These are phyloP conservation scores for Hetaerina americana DNA, from an alignment of 1,140 invertebrate species.

Conservation along the genomic window DNA sequence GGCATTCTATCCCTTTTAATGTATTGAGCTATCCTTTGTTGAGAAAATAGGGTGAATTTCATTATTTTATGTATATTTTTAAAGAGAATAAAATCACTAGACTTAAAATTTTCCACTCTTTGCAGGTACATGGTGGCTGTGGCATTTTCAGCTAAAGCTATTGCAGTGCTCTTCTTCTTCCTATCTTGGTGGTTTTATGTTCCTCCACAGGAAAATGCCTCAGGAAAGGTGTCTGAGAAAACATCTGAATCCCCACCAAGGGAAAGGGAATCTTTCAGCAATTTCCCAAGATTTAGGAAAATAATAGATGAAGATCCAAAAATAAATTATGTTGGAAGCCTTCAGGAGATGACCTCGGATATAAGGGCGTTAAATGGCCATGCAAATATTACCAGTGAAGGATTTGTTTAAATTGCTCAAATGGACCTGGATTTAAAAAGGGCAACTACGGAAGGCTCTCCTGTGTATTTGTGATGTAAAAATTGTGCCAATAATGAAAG, in stretches of 20 bases:
- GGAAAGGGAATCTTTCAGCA: neutral
- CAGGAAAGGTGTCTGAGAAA: neutral
- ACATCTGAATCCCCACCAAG: neutral
- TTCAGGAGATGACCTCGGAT: neutral
- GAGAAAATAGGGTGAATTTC: no score
- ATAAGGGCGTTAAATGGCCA: neutral
- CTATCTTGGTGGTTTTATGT: conserved; percentile 55
- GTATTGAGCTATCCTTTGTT: no score
- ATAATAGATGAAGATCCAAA: neutral
- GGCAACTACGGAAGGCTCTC: no score
- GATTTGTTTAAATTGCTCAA: neutral
- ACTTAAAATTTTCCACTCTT: conserved; percentile 10
- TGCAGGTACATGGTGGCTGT: conserved; percentile 51
- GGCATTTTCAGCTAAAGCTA: conserved; percentile 45
- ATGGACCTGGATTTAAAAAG: no score
- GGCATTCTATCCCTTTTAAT: no score
- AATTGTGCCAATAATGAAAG: no score
- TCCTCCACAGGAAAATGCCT: conserved; percentile 37
- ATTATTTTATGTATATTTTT: no score
- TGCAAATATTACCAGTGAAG: neutral
- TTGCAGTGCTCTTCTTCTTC: conserved; percentile 50
- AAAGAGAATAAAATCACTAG: neutral
- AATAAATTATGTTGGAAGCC: neutral
- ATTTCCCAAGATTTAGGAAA: neutral
- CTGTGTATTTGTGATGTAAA: no score